A percentile compares a stretch with the other conserved stretches of the same genome.
phyloP scores from a whole-genome alignment of 2,113 vertebrate species.

The Melanerpes formicivorus region DNA sequence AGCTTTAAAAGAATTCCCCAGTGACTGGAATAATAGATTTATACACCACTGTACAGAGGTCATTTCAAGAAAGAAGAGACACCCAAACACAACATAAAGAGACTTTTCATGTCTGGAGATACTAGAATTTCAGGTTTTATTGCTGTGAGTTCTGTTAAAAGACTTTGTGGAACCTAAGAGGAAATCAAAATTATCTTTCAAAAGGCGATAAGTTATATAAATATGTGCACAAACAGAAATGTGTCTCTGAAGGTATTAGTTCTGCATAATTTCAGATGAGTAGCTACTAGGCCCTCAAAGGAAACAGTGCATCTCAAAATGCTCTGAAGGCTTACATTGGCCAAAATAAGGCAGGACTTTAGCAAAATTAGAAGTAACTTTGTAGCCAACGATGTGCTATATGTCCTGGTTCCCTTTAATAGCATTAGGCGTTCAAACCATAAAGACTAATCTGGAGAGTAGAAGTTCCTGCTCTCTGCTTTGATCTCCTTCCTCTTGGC shows the following conservation, averaged over 20 bases:
- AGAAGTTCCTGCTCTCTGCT: slow-evolving; percentile 77
- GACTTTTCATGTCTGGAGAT: slow-evolving; percentile 61
- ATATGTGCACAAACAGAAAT: slow-evolving; percentile 64
- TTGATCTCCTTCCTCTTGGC: slow-evolving; percentile 81
- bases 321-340: slow-evolving; percentile 38
- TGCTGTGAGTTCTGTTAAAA: slow-evolving; percentile 51
- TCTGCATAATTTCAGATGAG: slow-evolving; percentile 62
- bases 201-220: slow-evolving; percentile 57
- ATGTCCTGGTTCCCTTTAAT: slow-evolving; percentile 75
- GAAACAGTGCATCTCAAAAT: slow-evolving; percentile 61
- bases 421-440: slow-evolving; percentile 75
- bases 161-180: slow-evolving; percentile 42
- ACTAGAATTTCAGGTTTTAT: slow-evolving; percentile 59
- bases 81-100: slow-evolving; percentile 41
- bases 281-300: slow-evolving; percentile 63
- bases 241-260: slow-evolving; percentile 68
- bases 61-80: slow-evolving; percentile 74
- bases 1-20: slow-evolving; percentile 66
- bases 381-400: slow-evolving; percentile 67
- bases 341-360: slow-evolving; percentile 52
- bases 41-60: slow-evolving; percentile 66
- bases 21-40: slow-evolving; percentile 73
- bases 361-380: slow-evolving; percentile 68
- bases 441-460: slow-evolving; percentile 78
- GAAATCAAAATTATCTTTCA: slow-evolving; percentile 59